Evolutionary conservation across 2,113 vertebrate species (phyloP).

Genomic region (Himantopus leucocephalus): DNA sequence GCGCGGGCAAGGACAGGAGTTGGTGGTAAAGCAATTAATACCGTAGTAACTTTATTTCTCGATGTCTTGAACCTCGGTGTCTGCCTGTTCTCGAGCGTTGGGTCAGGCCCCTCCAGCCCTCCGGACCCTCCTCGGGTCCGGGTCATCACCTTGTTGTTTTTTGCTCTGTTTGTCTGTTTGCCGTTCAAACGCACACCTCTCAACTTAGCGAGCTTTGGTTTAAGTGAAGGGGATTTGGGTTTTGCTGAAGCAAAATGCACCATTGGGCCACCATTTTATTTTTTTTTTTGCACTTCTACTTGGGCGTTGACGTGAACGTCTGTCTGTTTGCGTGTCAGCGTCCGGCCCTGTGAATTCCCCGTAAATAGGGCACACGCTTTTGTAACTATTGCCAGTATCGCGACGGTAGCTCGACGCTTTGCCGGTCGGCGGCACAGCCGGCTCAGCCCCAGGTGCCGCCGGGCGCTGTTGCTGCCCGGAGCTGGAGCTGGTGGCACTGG

Average conservation of each 20-base stretch:
- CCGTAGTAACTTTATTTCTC: background rate
- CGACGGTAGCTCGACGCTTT: constrained; percentile 5
- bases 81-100: too few species aligned
- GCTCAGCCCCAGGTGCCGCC: background rate
- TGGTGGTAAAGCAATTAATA: background rate
- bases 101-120: background rate
- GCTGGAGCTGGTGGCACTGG: background rate
- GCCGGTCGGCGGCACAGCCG: constrained; percentile 30
- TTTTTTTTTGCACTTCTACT: constrained; percentile 69
- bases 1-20: fast-evolving
- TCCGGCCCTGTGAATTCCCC: constrained; percentile 62
- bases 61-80: too few species aligned
- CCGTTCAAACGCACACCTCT: background rate
- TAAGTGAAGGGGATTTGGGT: background rate
- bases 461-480: background rate
- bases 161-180: background rate
- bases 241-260: background rate
- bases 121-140: background rate
- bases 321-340: constrained; percentile 38
- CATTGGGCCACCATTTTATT: background rate
- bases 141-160: background rate
- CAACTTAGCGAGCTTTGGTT: background rate
- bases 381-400: constrained; percentile 5
- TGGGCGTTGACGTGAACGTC: constrained; percentile 29
- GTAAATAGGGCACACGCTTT: constrained; percentile 50